These are phyloP conservation scores for Gorsachius goisagi DNA, from an alignment of 2,113 vertebrate species.

Conservation along the genomic window DNA sequence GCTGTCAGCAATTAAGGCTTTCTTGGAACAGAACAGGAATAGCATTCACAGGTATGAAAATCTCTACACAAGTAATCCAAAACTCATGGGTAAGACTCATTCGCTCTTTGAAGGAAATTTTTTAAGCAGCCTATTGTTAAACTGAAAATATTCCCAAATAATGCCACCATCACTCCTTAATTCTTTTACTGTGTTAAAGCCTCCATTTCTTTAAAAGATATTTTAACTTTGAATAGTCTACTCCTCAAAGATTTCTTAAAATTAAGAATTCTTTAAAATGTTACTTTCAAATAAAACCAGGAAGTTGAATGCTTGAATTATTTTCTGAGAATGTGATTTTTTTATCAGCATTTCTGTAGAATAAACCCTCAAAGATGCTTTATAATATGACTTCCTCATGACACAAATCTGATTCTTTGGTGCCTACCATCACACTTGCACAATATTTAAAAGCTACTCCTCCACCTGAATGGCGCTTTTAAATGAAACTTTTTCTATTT, in stretches of 20 bases:
- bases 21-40: not conserved
- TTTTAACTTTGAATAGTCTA: not conserved
- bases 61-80: not conserved
- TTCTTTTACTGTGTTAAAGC: not conserved
- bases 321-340: conserved; percentile 27
- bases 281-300: not conserved
- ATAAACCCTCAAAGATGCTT: not conserved
- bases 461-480: not conserved
- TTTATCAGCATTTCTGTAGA: not conserved
- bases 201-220: not conserved
- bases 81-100: not conserved
- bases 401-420: not conserved
- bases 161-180: not conserved
- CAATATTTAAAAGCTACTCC: not conserved
- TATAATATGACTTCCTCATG: not conserved
- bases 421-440: not conserved
- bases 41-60: not conserved
- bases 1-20: not conserved
- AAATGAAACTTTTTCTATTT: not conserved
- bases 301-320: not conserved
- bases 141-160: not conserved
- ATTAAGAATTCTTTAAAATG: not conserved
- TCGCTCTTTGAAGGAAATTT: not conserved
- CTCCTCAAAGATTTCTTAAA: not conserved
- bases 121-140: not conserved